A percentile compares a stretch with the other conserved stretches of the same genome.
Evolutionary conservation across 2,113 vertebrate species (phyloP).

Genomic region (Pelecanoides urinatrix): DNA sequence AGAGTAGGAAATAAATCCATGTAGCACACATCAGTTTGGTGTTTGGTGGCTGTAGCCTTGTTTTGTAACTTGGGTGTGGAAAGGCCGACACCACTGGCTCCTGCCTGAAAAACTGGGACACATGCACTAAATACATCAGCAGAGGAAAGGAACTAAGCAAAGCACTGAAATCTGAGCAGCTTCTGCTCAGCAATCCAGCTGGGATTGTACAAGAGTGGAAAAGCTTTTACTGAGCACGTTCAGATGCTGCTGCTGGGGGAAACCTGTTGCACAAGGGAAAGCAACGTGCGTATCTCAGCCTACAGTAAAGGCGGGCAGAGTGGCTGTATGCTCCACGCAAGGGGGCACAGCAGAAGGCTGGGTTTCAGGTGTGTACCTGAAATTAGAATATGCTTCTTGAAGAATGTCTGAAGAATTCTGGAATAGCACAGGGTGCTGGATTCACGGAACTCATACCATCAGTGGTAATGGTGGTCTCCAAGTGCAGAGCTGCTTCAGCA

Average conservation of each 20-base stretch:
- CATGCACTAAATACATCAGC: fast-evolving
- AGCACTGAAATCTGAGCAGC: background rate
- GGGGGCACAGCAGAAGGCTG: background rate
- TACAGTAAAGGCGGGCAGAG: background rate
- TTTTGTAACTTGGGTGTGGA: background rate
- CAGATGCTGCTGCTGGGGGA: background rate
- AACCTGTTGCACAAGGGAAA: background rate
- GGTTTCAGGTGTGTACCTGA: background rate
- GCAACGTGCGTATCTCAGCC: fast-evolving
- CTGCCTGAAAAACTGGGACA: background rate
- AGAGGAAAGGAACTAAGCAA: background rate
- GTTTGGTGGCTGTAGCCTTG: background rate
- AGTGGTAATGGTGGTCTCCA: background rate
- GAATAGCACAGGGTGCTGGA: background rate
- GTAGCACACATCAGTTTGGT: background rate
- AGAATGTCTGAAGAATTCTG: background rate
- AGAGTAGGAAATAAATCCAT: background rate
- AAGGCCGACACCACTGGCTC: background rate
- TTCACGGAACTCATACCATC: background rate
- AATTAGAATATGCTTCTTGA: background rate
- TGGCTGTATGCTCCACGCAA: background rate
- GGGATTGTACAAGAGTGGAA: background rate
- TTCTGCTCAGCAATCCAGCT: background rate
- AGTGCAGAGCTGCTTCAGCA: background rate
- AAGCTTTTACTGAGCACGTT: background rate